Conservation (phyloP, 2,888 invertebrate genomes). For the Ganaspis brasiliensis region DNA sequence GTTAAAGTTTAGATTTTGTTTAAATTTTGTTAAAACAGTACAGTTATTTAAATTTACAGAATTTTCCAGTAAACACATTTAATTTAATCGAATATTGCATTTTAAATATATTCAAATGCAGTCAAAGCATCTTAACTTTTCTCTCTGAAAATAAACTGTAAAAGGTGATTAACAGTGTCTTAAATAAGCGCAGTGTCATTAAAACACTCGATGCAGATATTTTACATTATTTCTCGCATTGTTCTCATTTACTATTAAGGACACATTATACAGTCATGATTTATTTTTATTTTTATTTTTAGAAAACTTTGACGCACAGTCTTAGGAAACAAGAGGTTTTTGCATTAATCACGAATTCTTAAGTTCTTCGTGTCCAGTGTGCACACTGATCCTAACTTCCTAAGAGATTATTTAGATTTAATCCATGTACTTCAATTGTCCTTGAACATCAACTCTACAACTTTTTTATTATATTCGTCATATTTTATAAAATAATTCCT, state of each 20-base stretch:
- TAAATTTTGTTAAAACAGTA: too few relatives aligned
- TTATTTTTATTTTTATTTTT: slow-evolving; percentile 54
- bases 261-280: slow-evolving; percentile 42
- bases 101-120: background rate
- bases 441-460: too few relatives aligned
- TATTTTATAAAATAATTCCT: too few relatives aligned
- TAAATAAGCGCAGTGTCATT: background rate
- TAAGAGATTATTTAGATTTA: too few relatives aligned
- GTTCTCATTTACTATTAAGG: slow-evolving; percentile 42
- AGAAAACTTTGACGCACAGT: slow-evolving; percentile 59
- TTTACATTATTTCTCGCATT: slow-evolving; percentile 3
- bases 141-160: background rate
- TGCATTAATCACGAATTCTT: slow-evolving; percentile 15
- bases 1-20: too few relatives aligned
- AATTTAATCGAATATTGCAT: too few relatives aligned
- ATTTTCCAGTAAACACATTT: too few relatives aligned
- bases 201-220: background rate
- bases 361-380: background rate
- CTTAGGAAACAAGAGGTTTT: background rate
- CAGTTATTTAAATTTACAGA: too few relatives aligned
- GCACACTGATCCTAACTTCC: background rate
- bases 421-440: too few relatives aligned
- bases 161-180: background rate
- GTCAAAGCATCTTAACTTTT: background rate
- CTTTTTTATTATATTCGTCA: too few relatives aligned